Evolutionary conservation across 2,797 vertebrate species (phyloP), one percentile per base, ranked within the genome.

Genomic region (Macropodus opercularis): DNA sequence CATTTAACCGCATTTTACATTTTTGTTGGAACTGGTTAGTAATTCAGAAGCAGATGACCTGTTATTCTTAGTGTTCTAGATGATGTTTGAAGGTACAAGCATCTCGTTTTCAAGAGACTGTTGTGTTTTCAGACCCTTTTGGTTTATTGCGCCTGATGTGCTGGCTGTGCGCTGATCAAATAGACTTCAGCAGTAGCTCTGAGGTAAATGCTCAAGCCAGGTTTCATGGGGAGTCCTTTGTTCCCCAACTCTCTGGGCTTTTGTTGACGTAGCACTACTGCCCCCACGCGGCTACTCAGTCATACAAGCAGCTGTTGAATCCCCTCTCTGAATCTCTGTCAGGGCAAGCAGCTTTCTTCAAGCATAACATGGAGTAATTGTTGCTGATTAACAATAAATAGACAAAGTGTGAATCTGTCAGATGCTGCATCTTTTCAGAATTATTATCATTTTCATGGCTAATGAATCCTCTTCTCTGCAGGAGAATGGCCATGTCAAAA

Each of bases 401-500:
- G 59, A 69, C 40, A 47, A 55, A 57, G n/a, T 75, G 68, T 62
- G 64, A 61, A 66, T 65, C 60, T 42, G 63, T 63, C 46, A 54
- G 23, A 50, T 59, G 44, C 12, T 50, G 40, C 48, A 64, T 22
- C 50, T 26, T 29, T 52, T 44, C 35, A 46, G 27, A 51, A 62
- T 44, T 73, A 48, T 66, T 76, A n/a, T n/a, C 26, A 49, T 22
- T n/a, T n/a, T n/a, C 8, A 0, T 18, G 9, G 53, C 67, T 77
- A 69, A 87, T 9, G 6, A 13, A 4, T 39, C 47, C 2, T 52
- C 52, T 72, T 41, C 23, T 49, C 18, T 43, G 34, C 87, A 98
- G 97, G 96, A 98, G 88, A 98, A 98, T 1, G 96, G 97, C 66
- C 96, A 97, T 0, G 91, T 98, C 50, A 95, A 96, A 71, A 91